A percentile compares a stretch with the other conserved stretches of the same genome.
phyloP scores from a whole-genome alignment of 2,113 vertebrate species.

The Dicerorhinus sumatrensis region DNA sequence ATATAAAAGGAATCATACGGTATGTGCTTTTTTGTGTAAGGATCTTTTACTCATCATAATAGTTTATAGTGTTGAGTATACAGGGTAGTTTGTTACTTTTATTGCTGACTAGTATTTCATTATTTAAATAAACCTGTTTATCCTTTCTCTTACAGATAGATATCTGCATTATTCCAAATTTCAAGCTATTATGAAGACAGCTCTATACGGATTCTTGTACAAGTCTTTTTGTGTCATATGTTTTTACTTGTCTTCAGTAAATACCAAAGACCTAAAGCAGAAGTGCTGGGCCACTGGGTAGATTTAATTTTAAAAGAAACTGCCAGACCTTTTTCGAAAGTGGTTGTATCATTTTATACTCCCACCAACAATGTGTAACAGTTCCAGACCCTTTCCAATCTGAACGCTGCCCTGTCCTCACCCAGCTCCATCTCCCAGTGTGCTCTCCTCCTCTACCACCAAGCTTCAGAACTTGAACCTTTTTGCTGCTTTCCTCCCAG shows the following conservation, averaged over 20 bases:
- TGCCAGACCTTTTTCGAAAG: background rate
- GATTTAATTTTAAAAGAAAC: conserved; percentile 33
- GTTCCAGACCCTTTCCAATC: background rate
- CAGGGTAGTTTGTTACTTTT: background rate
- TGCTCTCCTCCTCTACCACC: background rate
- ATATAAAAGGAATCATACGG: background rate
- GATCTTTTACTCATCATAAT: background rate
- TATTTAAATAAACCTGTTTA: background rate
- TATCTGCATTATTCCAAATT: background rate
- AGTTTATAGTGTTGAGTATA: background rate
- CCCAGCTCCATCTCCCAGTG: background rate
- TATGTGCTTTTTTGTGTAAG: background rate
- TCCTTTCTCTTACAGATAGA: background rate
- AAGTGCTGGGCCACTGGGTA: background rate
- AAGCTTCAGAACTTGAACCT: background rate
- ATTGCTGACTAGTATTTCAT: background rate
- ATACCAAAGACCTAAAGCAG: background rate
- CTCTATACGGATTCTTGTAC: background rate
- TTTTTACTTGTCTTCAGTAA: conserved; percentile 40
- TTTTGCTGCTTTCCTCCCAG: background rate
- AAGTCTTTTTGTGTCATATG: conserved; percentile 5
- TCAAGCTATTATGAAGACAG: background rate
- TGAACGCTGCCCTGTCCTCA: background rate
- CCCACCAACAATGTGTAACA: background rate
- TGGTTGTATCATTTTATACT: background rate